Percentiles rank a stretch among this genome's conserved stretches.
phyloP scores from a whole-genome alignment of 2,797 vertebrate genomes.

The Astyanax mexicanus region DNA sequence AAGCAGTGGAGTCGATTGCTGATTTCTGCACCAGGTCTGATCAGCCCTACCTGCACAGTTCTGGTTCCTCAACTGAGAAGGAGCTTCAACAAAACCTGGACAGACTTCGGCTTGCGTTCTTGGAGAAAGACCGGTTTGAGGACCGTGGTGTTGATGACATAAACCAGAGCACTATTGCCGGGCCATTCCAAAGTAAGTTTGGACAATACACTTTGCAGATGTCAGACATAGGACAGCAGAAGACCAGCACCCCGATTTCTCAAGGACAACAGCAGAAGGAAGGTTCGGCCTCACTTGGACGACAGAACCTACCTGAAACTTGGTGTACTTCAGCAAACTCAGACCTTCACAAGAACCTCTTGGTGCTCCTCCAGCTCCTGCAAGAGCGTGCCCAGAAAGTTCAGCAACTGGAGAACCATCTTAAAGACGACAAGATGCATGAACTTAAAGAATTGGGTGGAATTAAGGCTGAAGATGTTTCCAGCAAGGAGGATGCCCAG shows the following conservation, averaged over 20 bases:
- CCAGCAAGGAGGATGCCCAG: slow-evolving; percentile 24
- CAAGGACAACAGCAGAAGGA: slow-evolving; percentile 32
- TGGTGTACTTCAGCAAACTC: slow-evolving; percentile 4
- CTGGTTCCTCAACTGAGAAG: slow-evolving; percentile 18
- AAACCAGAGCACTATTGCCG: slow-evolving; percentile 40
- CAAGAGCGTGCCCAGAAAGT: slow-evolving; percentile 63
- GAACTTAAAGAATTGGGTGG: not conserved
- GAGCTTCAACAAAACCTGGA: slow-evolving; percentile 72
- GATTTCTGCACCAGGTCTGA: slow-evolving; percentile 61
- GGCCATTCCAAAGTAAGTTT: slow-evolving; percentile 11
- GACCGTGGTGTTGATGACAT: slow-evolving; percentile 2
- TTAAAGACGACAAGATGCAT: not conserved
- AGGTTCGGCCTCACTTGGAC: not conserved
- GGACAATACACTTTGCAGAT: not conserved
- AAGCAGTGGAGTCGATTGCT: slow-evolving; percentile 68
- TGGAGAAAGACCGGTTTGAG: slow-evolving; percentile 64
- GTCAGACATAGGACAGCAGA: slow-evolving; percentile 25
- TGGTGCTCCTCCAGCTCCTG: slow-evolving; percentile 70
- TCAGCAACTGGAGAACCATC: slow-evolving; percentile 62
- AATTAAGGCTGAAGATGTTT: not conserved
- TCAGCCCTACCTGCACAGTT: slow-evolving; percentile 44
- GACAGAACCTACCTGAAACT: not conserved
- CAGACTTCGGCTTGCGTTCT: slow-evolving; percentile 69
- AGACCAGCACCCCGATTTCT: slow-evolving; percentile 46
- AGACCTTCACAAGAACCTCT: slow-evolving; percentile 69